These are phyloP conservation scores for Palythoa grandiflora DNA, from an alignment of 92 coral and sea anemone genomes.

Conservation along the genomic window DNA sequence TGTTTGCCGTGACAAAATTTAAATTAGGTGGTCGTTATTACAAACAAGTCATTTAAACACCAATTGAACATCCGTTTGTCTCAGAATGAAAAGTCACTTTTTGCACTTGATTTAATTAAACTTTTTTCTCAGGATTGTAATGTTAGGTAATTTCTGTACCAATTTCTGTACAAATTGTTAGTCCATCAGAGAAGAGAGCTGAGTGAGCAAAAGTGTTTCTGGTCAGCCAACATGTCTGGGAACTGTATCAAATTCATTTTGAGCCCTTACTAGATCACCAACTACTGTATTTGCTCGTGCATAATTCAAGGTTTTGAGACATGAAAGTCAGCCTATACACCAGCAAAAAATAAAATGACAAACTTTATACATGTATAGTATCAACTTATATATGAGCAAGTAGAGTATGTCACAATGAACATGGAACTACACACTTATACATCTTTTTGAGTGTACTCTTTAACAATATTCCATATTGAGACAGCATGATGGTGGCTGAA, in stretches of 20 bases:
- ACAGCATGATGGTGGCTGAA: constrained; percentile 61
- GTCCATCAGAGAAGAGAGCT: constrained; percentile 18
- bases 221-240: constrained; percentile 14
- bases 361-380: neutral
- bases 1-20: constrained; percentile 23
- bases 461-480: constrained; percentile 49
- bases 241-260: neutral
- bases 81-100: constrained; percentile 7
- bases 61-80: constrained; percentile 11
- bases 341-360: neutral
- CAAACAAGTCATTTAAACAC: constrained; percentile 17
- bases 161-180: neutral
- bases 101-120: neutral
- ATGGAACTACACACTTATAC: constrained; percentile 8
- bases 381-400: neutral
- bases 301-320: too few relatives aligned
- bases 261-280: neutral
- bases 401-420: neutral
- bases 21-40: constrained; percentile 17
- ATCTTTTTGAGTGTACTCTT: constrained; percentile 43
- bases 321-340: neutral
- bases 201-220: constrained; percentile 18
- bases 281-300: neutral
- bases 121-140: too few relatives aligned
- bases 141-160: too few relatives aligned